Percentiles rank a stretch among this genome's conserved stretches.
These are phyloP conservation scores for Allygus modestus DNA, from an alignment of 2,888 invertebrate genomes.

Conservation along the genomic window DNA sequence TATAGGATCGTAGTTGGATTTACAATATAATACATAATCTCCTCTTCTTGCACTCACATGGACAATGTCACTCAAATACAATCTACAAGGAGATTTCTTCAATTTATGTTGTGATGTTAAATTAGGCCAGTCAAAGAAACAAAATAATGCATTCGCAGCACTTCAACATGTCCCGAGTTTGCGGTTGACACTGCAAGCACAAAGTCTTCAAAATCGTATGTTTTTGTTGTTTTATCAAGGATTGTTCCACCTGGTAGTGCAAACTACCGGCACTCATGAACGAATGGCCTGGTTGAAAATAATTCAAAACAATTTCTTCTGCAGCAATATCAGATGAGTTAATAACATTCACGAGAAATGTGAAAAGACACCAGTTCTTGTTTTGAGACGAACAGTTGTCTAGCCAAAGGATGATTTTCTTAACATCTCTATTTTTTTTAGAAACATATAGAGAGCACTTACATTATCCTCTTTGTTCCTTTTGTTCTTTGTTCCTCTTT, in stretches of 20 bases:
- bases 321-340: slow-evolving; percentile 26
- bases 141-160: background rate
- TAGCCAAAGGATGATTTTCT: slow-evolving; percentile 24
- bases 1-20: slow-evolving; percentile 1
- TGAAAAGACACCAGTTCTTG: slow-evolving; percentile 58
- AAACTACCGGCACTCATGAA: slow-evolving; percentile 64
- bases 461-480: slow-evolving; percentile 55
- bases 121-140: slow-evolving; percentile 42
- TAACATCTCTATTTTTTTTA: slow-evolving; percentile 29
- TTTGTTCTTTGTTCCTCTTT: slow-evolving; percentile 59
- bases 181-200: background rate
- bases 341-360: slow-evolving; percentile 26
- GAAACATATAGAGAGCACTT: slow-evolving; percentile 61
- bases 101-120: slow-evolving; percentile 30
- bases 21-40: slow-evolving; percentile 3
- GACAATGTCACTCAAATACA: background rate
- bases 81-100: background rate
- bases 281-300: slow-evolving; percentile 65
- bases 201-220: slow-evolving; percentile 50
- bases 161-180: slow-evolving; percentile 43
- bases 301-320: background rate
- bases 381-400: slow-evolving; percentile 62
- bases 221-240: slow-evolving; percentile 44
- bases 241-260: slow-evolving; percentile 63
- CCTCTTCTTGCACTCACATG: slow-evolving; percentile 22